These are phyloP conservation scores for Microctenopoma steveboyesi DNA, from an alignment of 2,797 vertebrate species.

Conservation along the genomic window DNA sequence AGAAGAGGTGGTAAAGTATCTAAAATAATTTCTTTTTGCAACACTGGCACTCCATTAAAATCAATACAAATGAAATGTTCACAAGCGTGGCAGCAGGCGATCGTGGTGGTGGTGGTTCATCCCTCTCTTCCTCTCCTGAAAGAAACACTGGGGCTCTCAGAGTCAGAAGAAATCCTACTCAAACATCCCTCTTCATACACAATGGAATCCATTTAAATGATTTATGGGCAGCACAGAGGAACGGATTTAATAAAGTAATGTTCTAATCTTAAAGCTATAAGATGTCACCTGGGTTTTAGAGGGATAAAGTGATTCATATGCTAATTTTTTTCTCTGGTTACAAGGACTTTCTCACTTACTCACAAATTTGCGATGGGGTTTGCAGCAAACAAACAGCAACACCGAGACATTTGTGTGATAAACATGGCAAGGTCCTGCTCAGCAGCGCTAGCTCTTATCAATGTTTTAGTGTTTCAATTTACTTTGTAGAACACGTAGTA, in stretches of 20 bases:
- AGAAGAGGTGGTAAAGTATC: conserved; percentile 14
- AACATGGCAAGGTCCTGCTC: conserved; percentile 11
- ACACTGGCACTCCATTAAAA: conserved; percentile 43
- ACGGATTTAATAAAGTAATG: conserved; percentile 45
- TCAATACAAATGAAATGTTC: conserved; percentile 54
- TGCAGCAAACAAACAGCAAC: conserved; percentile 10
- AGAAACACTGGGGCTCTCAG: conserved; percentile 44
- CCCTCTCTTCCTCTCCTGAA: conserved; percentile 23
- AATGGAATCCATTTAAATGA: conserved; percentile 58
- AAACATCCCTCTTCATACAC: conserved; percentile 48
- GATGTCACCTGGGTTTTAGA: conserved; percentile 26
- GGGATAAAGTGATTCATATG: conserved; percentile 39
- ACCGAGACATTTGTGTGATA: conserved; percentile 4
- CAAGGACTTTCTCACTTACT: conserved; percentile 24
- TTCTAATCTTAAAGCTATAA: conserved; percentile 39
- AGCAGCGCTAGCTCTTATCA: conserved; percentile 16
- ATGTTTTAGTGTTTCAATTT: conserved; percentile 47
- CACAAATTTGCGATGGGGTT: conserved; percentile 17
- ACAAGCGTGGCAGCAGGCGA: conserved; percentile 31
- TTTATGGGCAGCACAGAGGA: conserved; percentile 46
- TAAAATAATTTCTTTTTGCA: conserved; percentile 45
- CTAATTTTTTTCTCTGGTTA: conserved; percentile 32
- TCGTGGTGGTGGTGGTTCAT: neutral
- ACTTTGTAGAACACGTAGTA: conserved; percentile 16
- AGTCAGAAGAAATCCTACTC: conserved; percentile 65